Conservation (phyloP, 2,888 invertebrate genomes). For the Sycophila texana region DNA sequence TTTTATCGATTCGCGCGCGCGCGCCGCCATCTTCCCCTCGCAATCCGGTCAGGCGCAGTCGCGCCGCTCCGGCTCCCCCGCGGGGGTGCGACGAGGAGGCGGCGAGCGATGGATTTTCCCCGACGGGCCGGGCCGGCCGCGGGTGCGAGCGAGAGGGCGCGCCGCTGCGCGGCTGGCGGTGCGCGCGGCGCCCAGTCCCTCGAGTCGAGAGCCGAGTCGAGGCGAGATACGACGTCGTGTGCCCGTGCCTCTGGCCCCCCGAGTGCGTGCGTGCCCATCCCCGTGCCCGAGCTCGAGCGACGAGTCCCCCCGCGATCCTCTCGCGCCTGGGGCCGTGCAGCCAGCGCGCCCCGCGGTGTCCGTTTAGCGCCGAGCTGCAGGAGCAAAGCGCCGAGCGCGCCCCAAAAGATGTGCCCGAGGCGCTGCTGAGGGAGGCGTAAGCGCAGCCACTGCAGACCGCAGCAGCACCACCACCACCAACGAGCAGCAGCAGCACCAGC, state of each 20-base stretch:
- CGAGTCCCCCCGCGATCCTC: not conserved
- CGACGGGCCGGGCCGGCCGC: not conserved
- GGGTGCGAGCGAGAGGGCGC: not conserved
- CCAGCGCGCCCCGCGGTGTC: too few species aligned
- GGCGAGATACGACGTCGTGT: not conserved
- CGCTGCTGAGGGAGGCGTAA: not conserved
- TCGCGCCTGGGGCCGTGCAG: too few species aligned
- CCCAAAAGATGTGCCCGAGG: too few species aligned
- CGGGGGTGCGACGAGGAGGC: not conserved
- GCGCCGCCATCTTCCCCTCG: conserved; percentile 58
- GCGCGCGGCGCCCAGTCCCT: not conserved
- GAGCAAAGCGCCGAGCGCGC: too few species aligned
- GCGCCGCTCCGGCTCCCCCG: not conserved
- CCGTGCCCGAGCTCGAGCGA: not conserved
- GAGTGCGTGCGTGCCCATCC: not conserved
- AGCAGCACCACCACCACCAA: too few species aligned
- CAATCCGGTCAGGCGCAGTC: conserved; percentile 60
- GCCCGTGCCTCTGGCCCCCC: not conserved
- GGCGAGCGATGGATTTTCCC: conserved; percentile 37
- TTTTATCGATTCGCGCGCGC: conserved; percentile 47
- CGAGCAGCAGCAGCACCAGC: not conserved
- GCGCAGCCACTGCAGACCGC: too few species aligned
- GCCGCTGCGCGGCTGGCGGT: not conserved
- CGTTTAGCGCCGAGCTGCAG: too few species aligned
- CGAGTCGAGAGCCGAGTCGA: not conserved